phyloP scores from a whole-genome alignment of 2,888 invertebrate species.

The Cataglyphis livida region DNA sequence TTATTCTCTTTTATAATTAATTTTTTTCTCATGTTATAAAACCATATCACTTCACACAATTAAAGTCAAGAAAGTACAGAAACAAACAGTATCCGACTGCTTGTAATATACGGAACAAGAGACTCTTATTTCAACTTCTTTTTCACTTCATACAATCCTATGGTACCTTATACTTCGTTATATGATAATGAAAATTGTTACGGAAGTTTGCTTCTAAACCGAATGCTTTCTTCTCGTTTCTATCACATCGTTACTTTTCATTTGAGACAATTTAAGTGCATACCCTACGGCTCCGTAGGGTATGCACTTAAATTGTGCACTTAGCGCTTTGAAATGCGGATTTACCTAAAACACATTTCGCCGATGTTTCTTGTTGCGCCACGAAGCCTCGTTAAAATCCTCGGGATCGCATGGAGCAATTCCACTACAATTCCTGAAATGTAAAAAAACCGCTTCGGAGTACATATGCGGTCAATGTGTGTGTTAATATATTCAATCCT shows the following conservation, averaged over 20 bases:
- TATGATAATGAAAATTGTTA: slow-evolving; percentile 27
- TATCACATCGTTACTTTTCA: slow-evolving; percentile 18
- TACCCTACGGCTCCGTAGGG: neutral
- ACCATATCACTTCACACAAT: neutral
- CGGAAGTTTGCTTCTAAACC: neutral
- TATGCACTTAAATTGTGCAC: neutral
- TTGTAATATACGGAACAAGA: slow-evolving; percentile 3
- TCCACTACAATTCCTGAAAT: slow-evolving; percentile 15
- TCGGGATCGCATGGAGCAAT: slow-evolving; percentile 1
- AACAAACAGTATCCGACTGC: neutral
- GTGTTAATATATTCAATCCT: neutral
- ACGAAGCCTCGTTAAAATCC: slow-evolving; percentile 38
- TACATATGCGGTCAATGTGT: neutral
- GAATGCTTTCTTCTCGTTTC: slow-evolving; percentile 25
- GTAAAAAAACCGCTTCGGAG: slow-evolving; percentile 8
- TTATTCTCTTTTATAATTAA: slow-evolving; percentile 10
- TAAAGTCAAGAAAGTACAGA: neutral
- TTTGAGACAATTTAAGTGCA: slow-evolving; percentile 43
- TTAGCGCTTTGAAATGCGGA: slow-evolving; percentile 8
- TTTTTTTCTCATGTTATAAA: neutral
- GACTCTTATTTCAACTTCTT: neutral
- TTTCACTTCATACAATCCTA: slow-evolving; percentile 17
- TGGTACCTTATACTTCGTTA: slow-evolving; percentile 13
- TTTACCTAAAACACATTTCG: slow-evolving; percentile 25
- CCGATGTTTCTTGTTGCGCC: slow-evolving; percentile 33